Percentiles rank a stretch among this genome's conserved stretches.
phyloP scores from a whole-genome alignment of 2,113 vertebrate species.

The Athene noctua region DNA sequence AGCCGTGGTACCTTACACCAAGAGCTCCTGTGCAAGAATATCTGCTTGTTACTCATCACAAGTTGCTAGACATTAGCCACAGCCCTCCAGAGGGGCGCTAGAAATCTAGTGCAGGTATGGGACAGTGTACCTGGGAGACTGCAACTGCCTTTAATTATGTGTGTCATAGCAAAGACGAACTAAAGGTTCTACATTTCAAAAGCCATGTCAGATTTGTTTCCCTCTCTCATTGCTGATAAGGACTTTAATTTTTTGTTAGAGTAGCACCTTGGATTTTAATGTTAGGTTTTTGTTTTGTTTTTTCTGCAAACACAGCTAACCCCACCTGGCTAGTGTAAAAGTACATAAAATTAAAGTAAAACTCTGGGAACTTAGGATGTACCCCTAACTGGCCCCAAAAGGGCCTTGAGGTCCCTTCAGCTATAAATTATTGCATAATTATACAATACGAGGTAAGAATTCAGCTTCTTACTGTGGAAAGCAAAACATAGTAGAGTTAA shows the following conservation, averaged over 20 bases:
- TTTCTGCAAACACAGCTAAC: not conserved
- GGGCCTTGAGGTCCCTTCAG: not conserved
- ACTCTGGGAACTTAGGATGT: not conserved
- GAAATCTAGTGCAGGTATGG: not conserved
- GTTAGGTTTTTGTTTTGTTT: not conserved
- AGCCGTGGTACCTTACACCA: not conserved
- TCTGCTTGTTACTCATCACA: not conserved
- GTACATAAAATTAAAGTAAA: not conserved
- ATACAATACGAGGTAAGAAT: not conserved
- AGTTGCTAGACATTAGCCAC: not conserved
- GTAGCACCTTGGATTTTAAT: not conserved
- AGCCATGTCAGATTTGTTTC: not conserved
- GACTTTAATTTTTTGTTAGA: not conserved
- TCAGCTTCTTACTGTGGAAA: not conserved
- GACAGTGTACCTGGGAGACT: not conserved
- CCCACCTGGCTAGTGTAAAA: not conserved
- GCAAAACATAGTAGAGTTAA: not conserved
- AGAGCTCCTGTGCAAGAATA: not conserved
- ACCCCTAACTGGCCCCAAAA: too few relatives aligned
- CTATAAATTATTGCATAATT: not conserved
- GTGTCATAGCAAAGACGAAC: not conserved
- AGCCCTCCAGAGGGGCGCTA: not conserved
- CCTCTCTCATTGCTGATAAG: not conserved
- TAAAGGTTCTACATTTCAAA: not conserved
- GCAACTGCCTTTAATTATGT: not conserved